These are phyloP conservation scores for Trissolcus basalis DNA, from an alignment of 1,140 invertebrate genomes.

Conservation along the genomic window DNA sequence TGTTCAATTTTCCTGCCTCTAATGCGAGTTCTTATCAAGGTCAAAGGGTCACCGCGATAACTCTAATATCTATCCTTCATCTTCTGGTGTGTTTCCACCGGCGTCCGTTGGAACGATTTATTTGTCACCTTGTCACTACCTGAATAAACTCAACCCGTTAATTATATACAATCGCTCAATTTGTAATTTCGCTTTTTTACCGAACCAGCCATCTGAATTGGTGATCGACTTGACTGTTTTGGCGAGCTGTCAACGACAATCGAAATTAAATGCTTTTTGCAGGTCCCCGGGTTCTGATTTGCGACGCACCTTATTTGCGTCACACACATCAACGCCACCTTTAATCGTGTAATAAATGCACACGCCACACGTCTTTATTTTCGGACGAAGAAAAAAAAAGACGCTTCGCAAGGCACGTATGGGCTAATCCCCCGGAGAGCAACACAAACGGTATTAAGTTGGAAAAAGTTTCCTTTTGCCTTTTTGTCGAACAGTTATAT, in stretches of 20 bases:
- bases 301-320: too few relatives aligned
- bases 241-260: too few relatives aligned
- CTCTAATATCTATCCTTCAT: background rate
- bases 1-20: conserved; percentile 32
- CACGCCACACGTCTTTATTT: conserved; percentile 36
- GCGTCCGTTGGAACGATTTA: background rate
- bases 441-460: conserved; percentile 50
- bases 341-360: conserved; percentile 43
- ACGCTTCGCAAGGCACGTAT: conserved; percentile 50
- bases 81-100: background rate
- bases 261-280: too few relatives aligned
- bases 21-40: conserved; percentile 18
- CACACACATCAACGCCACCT: conserved; percentile 44
- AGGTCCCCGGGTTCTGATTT: too few relatives aligned
- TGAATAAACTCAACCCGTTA: too few relatives aligned
- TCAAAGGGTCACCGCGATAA: background rate
- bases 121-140: too few relatives aligned
- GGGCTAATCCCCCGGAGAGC: conserved; percentile 49
- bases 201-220: too few relatives aligned
- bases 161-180: too few relatives aligned
- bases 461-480: conserved; percentile 46
- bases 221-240: too few relatives aligned
- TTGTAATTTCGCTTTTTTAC: too few relatives aligned
- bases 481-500: conserved; percentile 54
- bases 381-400: conserved; percentile 43